Base-by-base conservation (phyloP, 2,888 invertebrate species). In the Pyrocoelia pectoralis region DNA sequence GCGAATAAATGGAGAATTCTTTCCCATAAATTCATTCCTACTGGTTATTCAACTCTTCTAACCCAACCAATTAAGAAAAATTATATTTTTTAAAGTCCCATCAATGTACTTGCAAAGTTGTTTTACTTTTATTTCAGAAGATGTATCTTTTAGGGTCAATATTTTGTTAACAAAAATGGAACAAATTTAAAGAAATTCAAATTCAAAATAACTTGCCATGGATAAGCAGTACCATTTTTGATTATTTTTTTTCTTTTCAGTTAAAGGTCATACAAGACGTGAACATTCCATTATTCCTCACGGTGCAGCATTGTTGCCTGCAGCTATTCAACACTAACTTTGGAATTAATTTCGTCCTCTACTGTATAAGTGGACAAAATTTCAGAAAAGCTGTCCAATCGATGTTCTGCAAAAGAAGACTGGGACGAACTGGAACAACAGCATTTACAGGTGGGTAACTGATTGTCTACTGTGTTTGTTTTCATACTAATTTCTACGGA, bases 321-420 rank as follows among this genome's bases (percentile, higher is more conserved):
- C 82, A 89, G 68, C 83, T 93, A 48, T 94, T 92, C 81, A 86
- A 92, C 75, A 89, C 90, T 3, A 94, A 93, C 81, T 94, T 92
- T 75, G 92, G 92, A 40, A 91, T 94, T 57, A 93, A 93, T 81
- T 93, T 94, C 77, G 84, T 89, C 1, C 84, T 94, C 43, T 94
- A 94, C 81, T 94, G 93, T 81, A 85, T 90, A 50, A 89, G 89
- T 72, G 93, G 93, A 0, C 89, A 91, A 76, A 93, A 93, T 83
- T 94, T 93, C 80, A 83, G 93, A 57, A 86, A 84, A 33, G 87
- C 77, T 3, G 70, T 76, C 1, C 54, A 68, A 33, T 59, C 69
- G 12, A 24, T 73, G 24, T 68, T 75, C 41, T 69, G 72, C 48
- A 50, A 52, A 28, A 56, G 64, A 29, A 15, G 46, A 40, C 56